These are phyloP conservation scores for Tenthredo notha DNA, from an alignment of 2,888 invertebrate genomes.

Conservation along the genomic window DNA sequence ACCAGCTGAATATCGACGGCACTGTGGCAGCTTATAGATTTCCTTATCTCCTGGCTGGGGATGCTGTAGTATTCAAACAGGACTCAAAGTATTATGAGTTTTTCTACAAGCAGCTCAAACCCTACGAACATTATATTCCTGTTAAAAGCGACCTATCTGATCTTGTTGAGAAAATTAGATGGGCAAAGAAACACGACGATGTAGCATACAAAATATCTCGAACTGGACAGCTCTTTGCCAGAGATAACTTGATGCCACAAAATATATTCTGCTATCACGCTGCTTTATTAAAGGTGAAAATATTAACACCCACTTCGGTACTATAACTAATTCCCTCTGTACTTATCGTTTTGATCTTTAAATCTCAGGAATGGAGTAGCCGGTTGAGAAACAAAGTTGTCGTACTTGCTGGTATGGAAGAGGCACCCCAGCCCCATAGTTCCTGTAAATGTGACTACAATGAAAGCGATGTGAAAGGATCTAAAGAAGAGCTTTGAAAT, in stretches of 20 bases:
- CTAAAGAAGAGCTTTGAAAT: constrained; percentile 78
- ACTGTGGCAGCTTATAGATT: constrained; percentile 97
- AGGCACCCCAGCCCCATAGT: constrained; percentile 79
- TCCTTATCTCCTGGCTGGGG: constrained; percentile 94
- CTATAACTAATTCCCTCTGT: constrained; percentile 45
- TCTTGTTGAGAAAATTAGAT: constrained; percentile 87
- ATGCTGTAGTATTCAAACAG: constrained; percentile 94
- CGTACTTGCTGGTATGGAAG: constrained; percentile 84
- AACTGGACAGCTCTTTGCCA: constrained; percentile 86
- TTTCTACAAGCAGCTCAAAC: constrained; percentile 89
- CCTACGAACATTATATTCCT: constrained; percentile 92
- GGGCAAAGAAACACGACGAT: constrained; percentile 88
- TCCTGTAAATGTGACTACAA: constrained; percentile 76
- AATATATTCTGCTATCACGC: constrained; percentile 94
- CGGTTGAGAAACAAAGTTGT: constrained; percentile 81
- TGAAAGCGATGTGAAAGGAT: constrained; percentile 53
- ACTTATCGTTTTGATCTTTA: constrained; percentile 33
- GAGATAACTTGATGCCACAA: constrained; percentile 89
- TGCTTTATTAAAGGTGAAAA: constrained; percentile 82
- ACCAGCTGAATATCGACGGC: constrained; percentile 96
- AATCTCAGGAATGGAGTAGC: constrained; percentile 87
- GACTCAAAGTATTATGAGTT: constrained; percentile 96
- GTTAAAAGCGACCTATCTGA: constrained; percentile 90
- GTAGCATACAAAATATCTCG: constrained; percentile 84
- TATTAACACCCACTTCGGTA: constrained; percentile 23